Conservation (phyloP, 2,113 vertebrate species). For the Herpailurus yagouaroundi region DNA sequence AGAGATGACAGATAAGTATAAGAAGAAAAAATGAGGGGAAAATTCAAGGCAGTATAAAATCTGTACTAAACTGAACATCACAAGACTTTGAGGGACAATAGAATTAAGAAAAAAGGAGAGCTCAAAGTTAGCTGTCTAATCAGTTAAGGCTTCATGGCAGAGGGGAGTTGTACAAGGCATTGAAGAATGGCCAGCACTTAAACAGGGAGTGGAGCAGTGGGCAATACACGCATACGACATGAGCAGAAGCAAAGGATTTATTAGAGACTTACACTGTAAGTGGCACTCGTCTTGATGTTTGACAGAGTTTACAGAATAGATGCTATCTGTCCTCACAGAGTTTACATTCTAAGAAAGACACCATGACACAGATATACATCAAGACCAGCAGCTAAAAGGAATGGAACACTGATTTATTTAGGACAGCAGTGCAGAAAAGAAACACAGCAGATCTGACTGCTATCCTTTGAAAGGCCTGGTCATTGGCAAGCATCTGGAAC, state of each 20-base stretch:
- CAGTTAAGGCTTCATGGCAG: not conserved
- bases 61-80: not conserved
- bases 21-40: conserved; percentile 12
- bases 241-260: not conserved
- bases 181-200: not conserved
- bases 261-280: not conserved
- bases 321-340: conserved; percentile 21
- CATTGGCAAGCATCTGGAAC: not conserved
- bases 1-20: not conserved
- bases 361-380: not conserved
- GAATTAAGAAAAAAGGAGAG: not conserved
- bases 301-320: not conserved
- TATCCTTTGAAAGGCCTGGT: not conserved
- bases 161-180: not conserved
- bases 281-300: not conserved
- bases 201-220: not conserved
- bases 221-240: not conserved
- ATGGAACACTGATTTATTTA: not conserved
- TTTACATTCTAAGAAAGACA: conserved; percentile 12
- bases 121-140: not conserved
- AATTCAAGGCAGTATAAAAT: not conserved
- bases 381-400: not conserved
- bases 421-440: not conserved
- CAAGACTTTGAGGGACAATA: not conserved
- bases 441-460: not conserved